These are phyloP conservation scores for Amphiura filiformis DNA, from an alignment of 35 echinoderm and acorn worm species.

Conservation along the genomic window DNA sequence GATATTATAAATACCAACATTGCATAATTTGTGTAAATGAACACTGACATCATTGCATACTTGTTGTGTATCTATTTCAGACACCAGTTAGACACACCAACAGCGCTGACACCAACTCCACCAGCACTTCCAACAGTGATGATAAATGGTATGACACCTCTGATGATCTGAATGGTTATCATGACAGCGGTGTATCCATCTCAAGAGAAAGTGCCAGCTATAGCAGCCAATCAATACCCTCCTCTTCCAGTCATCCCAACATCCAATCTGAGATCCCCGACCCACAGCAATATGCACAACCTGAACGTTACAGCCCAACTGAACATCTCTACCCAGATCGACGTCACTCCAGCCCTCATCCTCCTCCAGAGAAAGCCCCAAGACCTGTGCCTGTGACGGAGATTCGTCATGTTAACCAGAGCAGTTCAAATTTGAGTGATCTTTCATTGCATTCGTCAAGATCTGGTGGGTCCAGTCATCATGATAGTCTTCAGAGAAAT, in stretches of 20 bases:
- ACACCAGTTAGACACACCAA: slow-evolving; percentile 57
- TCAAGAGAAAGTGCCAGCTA: slow-evolving; percentile 51
- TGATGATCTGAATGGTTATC: slow-evolving; percentile 76
- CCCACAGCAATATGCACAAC: slow-evolving; percentile 52
- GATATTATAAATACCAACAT: no score
- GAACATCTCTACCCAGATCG: slow-evolving; percentile 56
- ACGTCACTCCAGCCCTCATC: slow-evolving; percentile 2
- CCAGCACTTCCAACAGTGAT: slow-evolving; percentile 70
- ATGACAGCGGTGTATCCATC: slow-evolving; percentile 61
- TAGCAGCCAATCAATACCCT: slow-evolving; percentile 21
- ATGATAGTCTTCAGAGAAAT: slow-evolving; percentile 11
- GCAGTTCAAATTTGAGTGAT: slow-evolving; percentile 83
- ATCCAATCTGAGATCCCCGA: slow-evolving; percentile 5
- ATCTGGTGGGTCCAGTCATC: slow-evolving; percentile 67
- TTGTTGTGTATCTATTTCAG: no score
- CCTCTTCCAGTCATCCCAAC: slow-evolving; percentile 9
- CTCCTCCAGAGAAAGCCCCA: background rate
- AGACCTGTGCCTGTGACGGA: slow-evolving; percentile 11
- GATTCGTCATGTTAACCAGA: slow-evolving; percentile 27
- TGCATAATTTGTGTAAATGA: no score
- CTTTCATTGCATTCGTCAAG: slow-evolving; percentile 63
- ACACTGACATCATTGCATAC: no score
- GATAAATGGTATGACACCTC: slow-evolving; percentile 92
- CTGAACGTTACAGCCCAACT: slow-evolving; percentile 82
- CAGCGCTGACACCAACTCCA: slow-evolving; percentile 62